These are phyloP conservation scores for Hydractinia echinata DNA, from an alignment of 30 jellyfish, hydroid and myxozoan genomes.

Conservation along the genomic window DNA sequence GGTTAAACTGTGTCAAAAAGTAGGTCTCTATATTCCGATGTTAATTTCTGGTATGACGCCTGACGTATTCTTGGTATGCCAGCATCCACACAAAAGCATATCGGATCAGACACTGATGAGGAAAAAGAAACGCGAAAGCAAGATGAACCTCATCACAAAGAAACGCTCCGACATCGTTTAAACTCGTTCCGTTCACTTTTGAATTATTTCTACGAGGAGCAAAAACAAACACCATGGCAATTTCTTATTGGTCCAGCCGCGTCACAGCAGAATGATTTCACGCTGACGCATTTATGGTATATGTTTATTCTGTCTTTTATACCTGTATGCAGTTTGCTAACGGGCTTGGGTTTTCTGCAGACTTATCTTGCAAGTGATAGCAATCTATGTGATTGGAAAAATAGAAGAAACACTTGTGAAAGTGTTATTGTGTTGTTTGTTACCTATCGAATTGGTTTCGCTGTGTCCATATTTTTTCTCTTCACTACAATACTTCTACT, in stretches of 20 bases:
- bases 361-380: conserved; percentile 59
- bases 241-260: conserved; percentile 80
- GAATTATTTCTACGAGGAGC: conserved; percentile 12
- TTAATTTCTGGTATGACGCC: too few relatives aligned
- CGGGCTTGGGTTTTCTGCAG: conserved; percentile 26
- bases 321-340: conserved; percentile 33
- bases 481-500: conserved; percentile 48
- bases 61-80: too few relatives aligned
- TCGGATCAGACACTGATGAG: too few relatives aligned
- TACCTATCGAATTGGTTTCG: conserved; percentile 72
- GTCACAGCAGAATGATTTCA: not conserved
- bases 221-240: conserved; percentile 53
- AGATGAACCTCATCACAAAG: too few relatives aligned
- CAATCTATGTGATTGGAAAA: conserved; percentile 61
- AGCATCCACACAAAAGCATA: too few relatives aligned
- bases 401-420: conserved; percentile 45
- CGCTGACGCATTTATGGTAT: conserved; percentile 32
- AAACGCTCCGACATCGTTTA: not conserved
- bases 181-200: conserved; percentile 4
- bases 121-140: too few relatives aligned
- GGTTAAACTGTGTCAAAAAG: too few relatives aligned
- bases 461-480: conserved; percentile 45
- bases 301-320: conserved; percentile 25
- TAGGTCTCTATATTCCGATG: too few relatives aligned
- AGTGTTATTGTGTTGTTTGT: conserved; percentile 48